Evolutionary conservation across 2,113 vertebrate genomes (phyloP).

Genomic region (Okapia johnstoni): DNA sequence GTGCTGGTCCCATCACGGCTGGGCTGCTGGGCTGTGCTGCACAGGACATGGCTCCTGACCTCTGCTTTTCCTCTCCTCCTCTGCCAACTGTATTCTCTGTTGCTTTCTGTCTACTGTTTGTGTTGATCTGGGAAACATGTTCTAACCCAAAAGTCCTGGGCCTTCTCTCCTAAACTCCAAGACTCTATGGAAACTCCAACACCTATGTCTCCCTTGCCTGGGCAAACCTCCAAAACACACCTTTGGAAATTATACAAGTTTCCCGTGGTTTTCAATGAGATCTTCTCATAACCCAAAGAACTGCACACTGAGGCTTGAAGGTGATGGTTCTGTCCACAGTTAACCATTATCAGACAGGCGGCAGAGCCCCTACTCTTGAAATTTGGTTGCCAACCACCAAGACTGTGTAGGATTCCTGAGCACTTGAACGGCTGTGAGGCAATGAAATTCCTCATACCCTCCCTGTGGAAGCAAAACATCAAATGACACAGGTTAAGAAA

Average conservation of each 20-base stretch:
- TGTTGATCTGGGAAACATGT: neutral
- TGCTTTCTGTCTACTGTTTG: neutral
- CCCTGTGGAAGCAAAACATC: slow-evolving; percentile 27
- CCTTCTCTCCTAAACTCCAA: neutral
- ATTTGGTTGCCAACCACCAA: neutral
- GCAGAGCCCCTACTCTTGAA: neutral
- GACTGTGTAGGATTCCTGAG: neutral
- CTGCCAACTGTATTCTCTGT: neutral
- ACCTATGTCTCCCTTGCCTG: neutral
- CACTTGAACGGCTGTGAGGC: neutral
- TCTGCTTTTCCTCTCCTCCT: neutral
- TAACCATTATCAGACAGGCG: neutral
- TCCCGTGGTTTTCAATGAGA: neutral
- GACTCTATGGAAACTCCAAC: neutral
- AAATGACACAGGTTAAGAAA: slow-evolving; percentile 58
- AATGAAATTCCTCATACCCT: neutral
- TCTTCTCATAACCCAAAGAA: neutral
- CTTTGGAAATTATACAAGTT: neutral
- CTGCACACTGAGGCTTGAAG: neutral
- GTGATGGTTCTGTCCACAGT: neutral
- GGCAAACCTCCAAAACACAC: neutral
- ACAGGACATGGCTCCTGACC: neutral
- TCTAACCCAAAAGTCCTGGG: neutral
- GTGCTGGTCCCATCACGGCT: neutral
- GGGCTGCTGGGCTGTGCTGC: accelerated